Conservation (phyloP, 2,888 invertebrate species). For the Agrochola macilenta region DNA sequence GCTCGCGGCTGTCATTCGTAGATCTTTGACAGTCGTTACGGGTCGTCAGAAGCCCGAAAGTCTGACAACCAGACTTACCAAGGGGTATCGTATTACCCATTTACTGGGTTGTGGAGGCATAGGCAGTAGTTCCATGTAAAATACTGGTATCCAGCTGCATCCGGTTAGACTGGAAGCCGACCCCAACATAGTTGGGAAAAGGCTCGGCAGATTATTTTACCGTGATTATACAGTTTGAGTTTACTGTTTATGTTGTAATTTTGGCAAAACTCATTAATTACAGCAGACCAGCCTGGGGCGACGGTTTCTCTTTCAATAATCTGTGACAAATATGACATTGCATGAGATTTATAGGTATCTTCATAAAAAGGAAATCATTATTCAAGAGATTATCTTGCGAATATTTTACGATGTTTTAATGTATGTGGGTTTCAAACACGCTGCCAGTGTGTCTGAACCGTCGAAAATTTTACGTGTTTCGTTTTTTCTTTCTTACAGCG, state of each 20-base stretch:
- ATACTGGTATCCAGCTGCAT: too few relatives aligned
- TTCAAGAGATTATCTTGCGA: constrained; percentile 38
- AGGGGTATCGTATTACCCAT: too few relatives aligned
- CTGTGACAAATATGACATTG: constrained; percentile 22
- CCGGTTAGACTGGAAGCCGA: not conserved
- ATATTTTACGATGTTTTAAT: constrained; percentile 17
- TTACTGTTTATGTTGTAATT: not conserved
- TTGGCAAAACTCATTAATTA: not conserved
- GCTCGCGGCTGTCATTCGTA: too few relatives aligned
- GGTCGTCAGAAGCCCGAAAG: too few relatives aligned
- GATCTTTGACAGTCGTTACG: too few relatives aligned
- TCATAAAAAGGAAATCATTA: constrained; percentile 34
- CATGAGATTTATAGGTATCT: constrained; percentile 23
- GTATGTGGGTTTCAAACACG: constrained; percentile 25
- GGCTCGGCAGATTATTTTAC: not conserved
- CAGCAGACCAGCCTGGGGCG: not conserved
- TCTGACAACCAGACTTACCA: too few relatives aligned
- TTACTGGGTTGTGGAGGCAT: too few relatives aligned
- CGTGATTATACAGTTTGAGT: not conserved
- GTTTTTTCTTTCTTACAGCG: constrained; percentile 27
- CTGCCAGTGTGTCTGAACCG: not conserved
- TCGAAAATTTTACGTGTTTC: constrained; percentile 19
- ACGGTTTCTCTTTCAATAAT: constrained; percentile 12
- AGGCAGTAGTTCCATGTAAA: too few relatives aligned
- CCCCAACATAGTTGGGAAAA: too few relatives aligned